Evolutionary conservation across 2,888 invertebrate genomes (phyloP).

Genomic region (Polylopha cassiicola): DNA sequence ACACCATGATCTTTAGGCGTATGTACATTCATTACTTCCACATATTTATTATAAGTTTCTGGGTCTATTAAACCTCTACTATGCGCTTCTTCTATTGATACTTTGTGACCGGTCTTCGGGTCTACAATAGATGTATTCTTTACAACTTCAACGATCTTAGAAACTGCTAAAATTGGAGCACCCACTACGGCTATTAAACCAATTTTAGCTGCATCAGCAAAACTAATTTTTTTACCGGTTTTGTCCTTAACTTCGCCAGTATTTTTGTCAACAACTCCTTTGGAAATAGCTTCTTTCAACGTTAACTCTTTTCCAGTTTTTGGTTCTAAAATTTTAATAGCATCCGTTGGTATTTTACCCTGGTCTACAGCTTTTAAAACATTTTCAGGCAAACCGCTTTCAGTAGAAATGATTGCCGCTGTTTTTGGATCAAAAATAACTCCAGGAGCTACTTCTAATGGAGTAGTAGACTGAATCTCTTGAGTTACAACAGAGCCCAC

Average conservation of each 20-base stretch:
- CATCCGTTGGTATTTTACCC: slow-evolving; percentile 82
- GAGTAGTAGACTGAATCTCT: slow-evolving; percentile 42
- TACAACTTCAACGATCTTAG: slow-evolving; percentile 81
- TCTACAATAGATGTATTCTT: slow-evolving; percentile 79
- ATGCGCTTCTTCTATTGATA: slow-evolving; percentile 84
- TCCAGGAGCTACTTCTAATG: slow-evolving; percentile 82
- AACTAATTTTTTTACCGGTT: slow-evolving; percentile 80
- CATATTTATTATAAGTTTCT: slow-evolving; percentile 53
- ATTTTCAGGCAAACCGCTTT: slow-evolving; percentile 80
- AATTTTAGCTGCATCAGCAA: slow-evolving; percentile 85
- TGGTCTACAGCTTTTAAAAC: slow-evolving; percentile 84
- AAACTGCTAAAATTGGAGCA: slow-evolving; percentile 83
- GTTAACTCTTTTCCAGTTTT: slow-evolving; percentile 81
- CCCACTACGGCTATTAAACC: slow-evolving; percentile 86
- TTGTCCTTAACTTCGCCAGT: slow-evolving; percentile 82
- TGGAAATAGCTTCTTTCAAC: slow-evolving; percentile 86
- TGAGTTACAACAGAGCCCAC: slow-evolving; percentile 13
- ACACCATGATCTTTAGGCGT: slow-evolving; percentile 13
- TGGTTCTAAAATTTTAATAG: slow-evolving; percentile 83
- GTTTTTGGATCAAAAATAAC: slow-evolving; percentile 86
- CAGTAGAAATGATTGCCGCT: slow-evolving; percentile 81
- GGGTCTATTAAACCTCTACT: slow-evolving; percentile 79
- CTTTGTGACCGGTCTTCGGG: slow-evolving; percentile 82
- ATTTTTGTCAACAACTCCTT: slow-evolving; percentile 84
- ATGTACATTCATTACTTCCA: slow-evolving; percentile 29